Evolutionary conservation across 2,888 invertebrate species (phyloP), one percentile per base, ranked within the genome.

Genomic region (Xiphydria camelus): DNA sequence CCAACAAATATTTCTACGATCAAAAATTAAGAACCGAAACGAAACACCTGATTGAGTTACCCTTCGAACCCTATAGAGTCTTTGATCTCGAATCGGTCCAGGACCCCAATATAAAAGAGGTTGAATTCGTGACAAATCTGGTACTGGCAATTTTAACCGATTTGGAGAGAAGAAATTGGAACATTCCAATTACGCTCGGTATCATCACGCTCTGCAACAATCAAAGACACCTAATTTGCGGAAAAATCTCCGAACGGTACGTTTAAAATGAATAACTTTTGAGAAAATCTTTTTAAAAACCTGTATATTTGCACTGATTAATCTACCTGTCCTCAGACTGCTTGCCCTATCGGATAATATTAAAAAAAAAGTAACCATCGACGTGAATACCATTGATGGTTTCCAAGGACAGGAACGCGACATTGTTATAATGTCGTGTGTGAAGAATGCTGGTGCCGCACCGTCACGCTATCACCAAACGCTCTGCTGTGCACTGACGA

Each of bases 341-440:
- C 12, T 2, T 4, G 18, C 33, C 1, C 23, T 33, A 18, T 9
- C 34, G 22, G 33, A 33, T 1, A 17, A 15, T 15, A 17, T 41
- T 3, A 33, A 17, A 19, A 7, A 15, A 3, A 33, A 14, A 33
- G 21, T 33, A 3, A 33, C 7, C 6, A 55, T 79, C 21, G 75
- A 82, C 54, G 81, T 85, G 52, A 83, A 85, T 66, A 88, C 89
- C 5, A 84, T 89, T 45, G 89, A 90, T 76, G 85, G 87, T 49
- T 91, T 87, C 77, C 91, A 92, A 74, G 92, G 92, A 0, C 82
- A 87, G 65, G 90, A 93, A 78, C 84, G 86, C 46, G 90, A 91
- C 75, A 82, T 92, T 38, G 83, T 92, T 47, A 82, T 93, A 45
- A 80, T 91, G 49, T 90, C 91, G 1, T 85, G 88, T 76, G 91